Conservation (phyloP, 2,797 vertebrate genomes). For the Momotus momota region DNA sequence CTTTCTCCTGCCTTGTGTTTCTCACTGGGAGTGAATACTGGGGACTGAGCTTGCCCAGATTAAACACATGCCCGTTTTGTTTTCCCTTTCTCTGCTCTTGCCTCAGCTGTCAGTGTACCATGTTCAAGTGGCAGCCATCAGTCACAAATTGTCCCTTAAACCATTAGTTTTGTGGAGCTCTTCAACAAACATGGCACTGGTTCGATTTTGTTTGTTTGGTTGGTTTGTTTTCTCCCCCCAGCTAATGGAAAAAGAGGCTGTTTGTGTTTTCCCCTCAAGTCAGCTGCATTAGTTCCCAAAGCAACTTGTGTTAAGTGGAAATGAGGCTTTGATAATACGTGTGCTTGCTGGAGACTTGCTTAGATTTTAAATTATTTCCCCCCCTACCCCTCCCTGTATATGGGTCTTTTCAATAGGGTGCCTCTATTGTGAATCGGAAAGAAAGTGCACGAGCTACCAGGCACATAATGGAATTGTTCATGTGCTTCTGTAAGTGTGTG, state of each 20-base stretch:
- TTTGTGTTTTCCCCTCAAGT: slow-evolving; percentile 24
- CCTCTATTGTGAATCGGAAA: neutral
- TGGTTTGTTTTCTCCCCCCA: neutral
- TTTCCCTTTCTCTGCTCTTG: slow-evolving; percentile 27
- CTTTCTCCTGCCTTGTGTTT: slow-evolving; percentile 10
- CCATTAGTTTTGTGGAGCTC: neutral
- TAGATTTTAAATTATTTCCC: neutral
- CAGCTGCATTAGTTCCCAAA: slow-evolving; percentile 27
- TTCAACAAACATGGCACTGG: neutral
- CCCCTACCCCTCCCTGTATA: neutral
- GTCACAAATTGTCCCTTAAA: slow-evolving; percentile 44
- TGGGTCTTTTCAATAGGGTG: neutral
- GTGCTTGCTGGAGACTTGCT: neutral
- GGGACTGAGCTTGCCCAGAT: neutral
- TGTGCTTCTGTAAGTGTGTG: slow-evolving; percentile 27
- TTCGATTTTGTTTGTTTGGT: neutral
- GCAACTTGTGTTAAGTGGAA: slow-evolving; percentile 38
- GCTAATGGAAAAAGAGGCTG: slow-evolving; percentile 14
- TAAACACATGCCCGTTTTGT: slow-evolving; percentile 37
- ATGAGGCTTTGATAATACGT: slow-evolving; percentile 9
- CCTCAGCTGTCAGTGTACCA: slow-evolving; percentile 9
- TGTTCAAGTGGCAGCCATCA: slow-evolving; percentile 37
- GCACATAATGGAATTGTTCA: slow-evolving; percentile 20
- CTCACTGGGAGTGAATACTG: neutral
- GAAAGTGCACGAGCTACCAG: neutral